A percentile compares a stretch with the other conserved stretches of the same genome.
Evolutionary conservation across 2,113 vertebrate genomes (phyloP).

Genomic region (Apaloderma vittatum): DNA sequence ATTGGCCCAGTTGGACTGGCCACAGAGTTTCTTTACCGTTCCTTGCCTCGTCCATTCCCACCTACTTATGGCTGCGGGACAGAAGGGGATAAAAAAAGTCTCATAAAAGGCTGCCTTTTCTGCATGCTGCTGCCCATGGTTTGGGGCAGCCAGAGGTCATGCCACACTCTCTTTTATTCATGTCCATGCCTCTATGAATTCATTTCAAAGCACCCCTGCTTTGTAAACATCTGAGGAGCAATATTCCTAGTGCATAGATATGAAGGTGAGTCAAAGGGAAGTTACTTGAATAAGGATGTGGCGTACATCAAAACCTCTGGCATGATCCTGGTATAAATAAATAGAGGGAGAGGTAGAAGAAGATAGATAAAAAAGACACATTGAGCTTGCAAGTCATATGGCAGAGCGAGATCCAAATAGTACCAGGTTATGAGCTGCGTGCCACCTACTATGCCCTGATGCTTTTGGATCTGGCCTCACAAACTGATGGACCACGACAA

Average conservation of each 20-base stretch:
- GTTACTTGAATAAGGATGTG: neutral
- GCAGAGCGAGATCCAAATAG: neutral
- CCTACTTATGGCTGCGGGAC: neutral
- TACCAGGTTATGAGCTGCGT: neutral
- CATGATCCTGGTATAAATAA: neutral
- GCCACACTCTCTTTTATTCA: neutral
- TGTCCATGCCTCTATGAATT: neutral
- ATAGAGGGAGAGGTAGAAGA: neutral
- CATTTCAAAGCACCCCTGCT: conserved; percentile 48
- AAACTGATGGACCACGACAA: neutral
- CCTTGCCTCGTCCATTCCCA: conserved; percentile 8
- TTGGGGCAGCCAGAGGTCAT: conserved; percentile 41
- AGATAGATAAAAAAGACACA: neutral
- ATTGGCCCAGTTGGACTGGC: neutral
- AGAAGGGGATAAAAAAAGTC: neutral
- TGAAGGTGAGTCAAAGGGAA: conserved; percentile 8
- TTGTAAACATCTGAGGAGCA: conserved; percentile 24
- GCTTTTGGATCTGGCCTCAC: neutral
- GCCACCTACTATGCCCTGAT: neutral
- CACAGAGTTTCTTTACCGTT: neutral
- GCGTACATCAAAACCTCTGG: neutral
- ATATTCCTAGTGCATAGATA: neutral
- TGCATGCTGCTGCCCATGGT: neutral
- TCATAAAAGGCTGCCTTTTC: conserved; percentile 29
- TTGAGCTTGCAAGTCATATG: neutral